Base-by-base conservation (phyloP, 2,113 vertebrate species). In the Antechinus stuartii region DNA sequence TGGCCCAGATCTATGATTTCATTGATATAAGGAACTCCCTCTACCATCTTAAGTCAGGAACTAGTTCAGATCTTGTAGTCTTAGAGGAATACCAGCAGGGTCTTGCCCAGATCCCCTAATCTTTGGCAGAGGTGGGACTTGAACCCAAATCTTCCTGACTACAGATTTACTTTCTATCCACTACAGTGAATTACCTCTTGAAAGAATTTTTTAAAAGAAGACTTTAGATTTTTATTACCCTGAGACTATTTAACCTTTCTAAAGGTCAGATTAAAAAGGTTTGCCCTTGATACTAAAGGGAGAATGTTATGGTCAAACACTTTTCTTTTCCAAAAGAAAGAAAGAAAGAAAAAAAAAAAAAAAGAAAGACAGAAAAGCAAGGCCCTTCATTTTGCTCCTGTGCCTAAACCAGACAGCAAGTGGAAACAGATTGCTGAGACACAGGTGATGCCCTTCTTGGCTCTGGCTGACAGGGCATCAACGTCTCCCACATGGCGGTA, bases 391-490 rank as follows among this genome's bases (percentile, higher is more conserved):
- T 96, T 94, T 95, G 94, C 95, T 97, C 96, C 94, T 94, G 92
- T 96, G 93, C 96, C 96, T 25, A 2, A 95, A 94, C 94, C 23
- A 90, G 68, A 92, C 96, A 97, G 92, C 92, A 93, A 97, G 95
- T 96, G 94, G 30, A 46, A 49, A 91, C 91, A 90, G 4, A 12
- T n/a, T 42, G 35, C 61, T 14, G 10, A 90, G 54, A 57, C 46
- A 68, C 56, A 26, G 52, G 57, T 9, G 19, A 23, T 53, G 90
- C 84, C 94, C 90, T 91, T 55, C 56, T 47, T 90, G 46, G 89
- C 56, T 47, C 92, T 96, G 92, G 97, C 97, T 98, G 96, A 68
- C 96, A 98, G 96, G 96, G 97, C 97, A 96, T 93, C 95, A 95
- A 54, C 89, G 95, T 95, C 7, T 35, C 47, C 19, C 93, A 94